Conservation (phyloP, 2,113 vertebrate species). For the Clarias magur region DNA sequence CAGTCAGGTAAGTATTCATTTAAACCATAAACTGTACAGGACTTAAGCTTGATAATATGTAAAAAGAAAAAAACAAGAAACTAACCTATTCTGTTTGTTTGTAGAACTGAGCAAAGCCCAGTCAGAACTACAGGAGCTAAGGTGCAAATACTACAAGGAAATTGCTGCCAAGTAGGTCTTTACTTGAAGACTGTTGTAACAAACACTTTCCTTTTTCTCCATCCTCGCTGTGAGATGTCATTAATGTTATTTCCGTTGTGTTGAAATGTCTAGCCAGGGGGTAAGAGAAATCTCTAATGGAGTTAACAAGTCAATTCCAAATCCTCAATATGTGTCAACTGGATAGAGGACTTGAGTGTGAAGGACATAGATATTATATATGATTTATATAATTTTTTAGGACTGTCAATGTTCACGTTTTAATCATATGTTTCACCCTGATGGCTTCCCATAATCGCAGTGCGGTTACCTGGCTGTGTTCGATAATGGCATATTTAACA, state of each 20-base stretch:
- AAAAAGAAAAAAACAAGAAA: slow-evolving; percentile 35
- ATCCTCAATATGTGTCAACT: background rate
- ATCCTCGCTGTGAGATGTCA: background rate
- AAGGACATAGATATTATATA: background rate
- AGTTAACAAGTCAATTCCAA: background rate
- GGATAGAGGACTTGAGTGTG: background rate
- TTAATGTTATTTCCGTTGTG: background rate
- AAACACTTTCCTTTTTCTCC: background rate
- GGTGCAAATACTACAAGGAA: slow-evolving; percentile 91
- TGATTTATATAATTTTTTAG: background rate
- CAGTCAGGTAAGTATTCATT: slow-evolving; percentile 81
- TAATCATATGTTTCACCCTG: too few species aligned
- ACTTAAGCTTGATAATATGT: slow-evolving; percentile 46
- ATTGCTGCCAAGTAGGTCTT: slow-evolving; percentile 86
- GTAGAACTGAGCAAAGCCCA: slow-evolving; percentile 89
- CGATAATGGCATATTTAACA: too few species aligned
- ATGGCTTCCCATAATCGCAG: too few species aligned
- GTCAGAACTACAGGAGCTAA: slow-evolving; percentile 89
- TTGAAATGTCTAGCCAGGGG: background rate
- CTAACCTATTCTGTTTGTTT: slow-evolving; percentile 46
- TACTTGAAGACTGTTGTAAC: background rate
- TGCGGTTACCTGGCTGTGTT: too few species aligned
- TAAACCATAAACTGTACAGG: slow-evolving; percentile 24
- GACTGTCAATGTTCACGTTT: too few species aligned
- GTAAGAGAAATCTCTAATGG: background rate